phyloP scores from a whole-genome alignment of 2,797 vertebrate species.

The Centropyge bicolor region DNA sequence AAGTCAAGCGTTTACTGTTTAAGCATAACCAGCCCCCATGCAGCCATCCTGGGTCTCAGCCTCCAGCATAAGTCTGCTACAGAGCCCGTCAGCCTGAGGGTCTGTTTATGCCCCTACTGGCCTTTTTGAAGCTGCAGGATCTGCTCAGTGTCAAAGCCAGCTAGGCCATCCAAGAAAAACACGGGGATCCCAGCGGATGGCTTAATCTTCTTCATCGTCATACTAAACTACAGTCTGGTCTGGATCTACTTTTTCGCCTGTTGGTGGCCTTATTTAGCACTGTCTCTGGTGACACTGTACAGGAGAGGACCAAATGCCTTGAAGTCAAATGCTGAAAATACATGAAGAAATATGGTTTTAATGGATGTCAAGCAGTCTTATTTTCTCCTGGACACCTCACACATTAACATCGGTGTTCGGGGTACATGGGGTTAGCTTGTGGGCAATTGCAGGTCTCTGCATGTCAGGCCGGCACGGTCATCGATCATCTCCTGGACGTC shows the following conservation, averaged over 20 bases:
- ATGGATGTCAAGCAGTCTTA: conserved; percentile 10
- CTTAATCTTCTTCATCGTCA: conserved; percentile 16
- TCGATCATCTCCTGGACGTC: conserved; percentile 58
- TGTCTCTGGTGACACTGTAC: conserved; percentile 26
- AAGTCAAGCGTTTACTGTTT: conserved; percentile 37
- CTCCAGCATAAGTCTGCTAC: conserved; percentile 14
- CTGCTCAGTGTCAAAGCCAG: conserved; percentile 31
- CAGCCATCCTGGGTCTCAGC: conserved; percentile 15
- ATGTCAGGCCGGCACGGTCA: conserved; percentile 20
- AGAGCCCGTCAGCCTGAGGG: conserved; percentile 2
- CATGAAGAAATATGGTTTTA: conserved; percentile 7
- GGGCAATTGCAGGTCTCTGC: conserved; percentile 19
- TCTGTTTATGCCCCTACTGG: conserved; percentile 33
- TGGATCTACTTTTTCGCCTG: conserved; percentile 15
- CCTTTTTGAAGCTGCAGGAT: conserved; percentile 36
- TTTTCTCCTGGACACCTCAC: conserved; percentile 29
- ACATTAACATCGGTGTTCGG: conserved; percentile 35
- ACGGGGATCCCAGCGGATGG: conserved; percentile 21
- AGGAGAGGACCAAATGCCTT: conserved; percentile 18
- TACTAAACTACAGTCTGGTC: conserved; percentile 2
- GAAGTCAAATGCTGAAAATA: conserved; percentile 20
- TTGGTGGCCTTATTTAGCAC: conserved; percentile 10
- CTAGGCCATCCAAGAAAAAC: conserved; percentile 31
- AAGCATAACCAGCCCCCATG: conserved; percentile 21
- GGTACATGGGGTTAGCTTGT: conserved; percentile 8